These are phyloP conservation scores for Rhamphomyia laevipes DNA, from an alignment of 2,888 invertebrate species.

Conservation along the genomic window DNA sequence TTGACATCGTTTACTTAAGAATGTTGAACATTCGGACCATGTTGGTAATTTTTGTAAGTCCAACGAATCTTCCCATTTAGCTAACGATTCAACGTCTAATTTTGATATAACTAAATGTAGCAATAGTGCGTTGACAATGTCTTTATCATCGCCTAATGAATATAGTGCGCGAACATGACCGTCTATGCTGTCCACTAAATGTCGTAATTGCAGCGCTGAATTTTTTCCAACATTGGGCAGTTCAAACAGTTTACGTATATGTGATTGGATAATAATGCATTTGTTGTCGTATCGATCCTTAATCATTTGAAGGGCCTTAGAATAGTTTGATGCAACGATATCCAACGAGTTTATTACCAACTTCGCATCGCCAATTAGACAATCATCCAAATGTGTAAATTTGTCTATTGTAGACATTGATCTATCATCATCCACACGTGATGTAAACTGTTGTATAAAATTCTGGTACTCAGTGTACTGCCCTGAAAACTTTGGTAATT, in stretches of 20 bases:
- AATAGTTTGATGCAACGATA: not conserved
- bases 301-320: not conserved
- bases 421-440: no score
- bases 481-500: no score
- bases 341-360: no score
- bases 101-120: constrained; percentile 8
- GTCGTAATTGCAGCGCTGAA: constrained; percentile 6
- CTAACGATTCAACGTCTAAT: constrained; percentile 8
- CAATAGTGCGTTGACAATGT: constrained; percentile 9
- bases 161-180: constrained; percentile 7
- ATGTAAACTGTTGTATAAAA: no score
- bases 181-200: constrained; percentile 7
- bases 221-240: constrained; percentile 4
- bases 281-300: not conserved
- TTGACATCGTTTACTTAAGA: constrained; percentile 8
- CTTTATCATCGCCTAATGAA: constrained; percentile 6
- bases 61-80: constrained; percentile 11
- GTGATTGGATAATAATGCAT: constrained; percentile 5
- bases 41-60: constrained; percentile 9
- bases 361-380: no score
- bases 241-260: constrained; percentile 6
- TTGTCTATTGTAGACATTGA: no score
- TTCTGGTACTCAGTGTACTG: no score
- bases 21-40: constrained; percentile 8
- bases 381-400: no score